Evolutionary conservation across 2,113 vertebrate genomes (phyloP).

Genomic region (Sakesphorus luctuosus): DNA sequence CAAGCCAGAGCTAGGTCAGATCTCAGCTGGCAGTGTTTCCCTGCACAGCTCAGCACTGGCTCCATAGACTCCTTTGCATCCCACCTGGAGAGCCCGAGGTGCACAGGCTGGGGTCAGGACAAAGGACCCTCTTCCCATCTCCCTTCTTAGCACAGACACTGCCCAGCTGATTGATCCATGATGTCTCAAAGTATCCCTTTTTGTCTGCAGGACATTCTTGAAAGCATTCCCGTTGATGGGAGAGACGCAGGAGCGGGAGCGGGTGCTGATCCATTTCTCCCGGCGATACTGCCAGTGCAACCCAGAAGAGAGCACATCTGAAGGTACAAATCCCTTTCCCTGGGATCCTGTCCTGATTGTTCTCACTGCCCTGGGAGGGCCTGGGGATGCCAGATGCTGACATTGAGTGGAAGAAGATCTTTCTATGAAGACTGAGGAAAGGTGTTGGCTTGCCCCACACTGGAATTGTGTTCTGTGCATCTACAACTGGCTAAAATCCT

Average conservation of each 20-base stretch:
- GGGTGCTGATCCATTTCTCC: conserved; percentile 92
- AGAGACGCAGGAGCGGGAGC: conserved; percentile 95
- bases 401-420: background rate
- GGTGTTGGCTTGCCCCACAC: background rate
- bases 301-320: conserved; percentile 80
- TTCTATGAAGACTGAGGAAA: background rate
- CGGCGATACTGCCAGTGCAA: conserved; percentile 90
- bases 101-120: background rate
- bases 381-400: background rate
- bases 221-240: conserved; percentile 91
- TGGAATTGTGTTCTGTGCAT: background rate
- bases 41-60: background rate
- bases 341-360: background rate
- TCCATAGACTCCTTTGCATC: background rate
- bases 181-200: background rate
- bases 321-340: conserved; percentile 61
- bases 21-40: background rate
- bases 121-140: background rate
- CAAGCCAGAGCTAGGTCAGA: background rate
- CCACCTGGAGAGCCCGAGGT: background rate
- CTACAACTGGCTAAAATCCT: background rate
- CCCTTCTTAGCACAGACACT: background rate
- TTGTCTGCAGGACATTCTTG: conserved; percentile 84
- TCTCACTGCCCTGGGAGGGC: background rate
- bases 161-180: background rate